Evolutionary conservation across 1,140 invertebrate genomes (phyloP).

Genomic region (Lepidotrigona ventralis): DNA sequence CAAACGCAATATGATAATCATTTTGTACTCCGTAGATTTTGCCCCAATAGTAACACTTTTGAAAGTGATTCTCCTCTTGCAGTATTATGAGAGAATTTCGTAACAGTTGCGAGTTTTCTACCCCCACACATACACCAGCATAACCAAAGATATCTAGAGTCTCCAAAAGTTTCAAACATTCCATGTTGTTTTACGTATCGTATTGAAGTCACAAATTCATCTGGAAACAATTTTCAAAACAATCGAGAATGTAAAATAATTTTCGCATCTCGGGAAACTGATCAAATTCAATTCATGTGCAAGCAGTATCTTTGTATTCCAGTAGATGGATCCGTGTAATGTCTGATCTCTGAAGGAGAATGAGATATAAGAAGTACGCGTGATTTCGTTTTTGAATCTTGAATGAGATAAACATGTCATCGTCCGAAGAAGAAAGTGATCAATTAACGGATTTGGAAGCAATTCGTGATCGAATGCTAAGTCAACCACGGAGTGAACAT

Average conservation of each 20-base stretch:
- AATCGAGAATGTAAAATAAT: constrained; percentile 1
- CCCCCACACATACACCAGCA: constrained; percentile 83
- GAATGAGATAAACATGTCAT: constrained; percentile 47
- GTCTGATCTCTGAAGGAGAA: too few relatives aligned
- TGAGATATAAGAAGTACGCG: too few relatives aligned
- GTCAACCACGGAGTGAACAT: constrained; percentile 65
- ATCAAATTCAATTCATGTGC: not conserved
- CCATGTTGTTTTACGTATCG: constrained; percentile 59
- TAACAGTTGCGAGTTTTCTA: constrained; percentile 84
- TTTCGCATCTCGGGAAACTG: not conserved
- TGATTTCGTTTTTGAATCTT: not conserved
- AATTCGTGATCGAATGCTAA: constrained; percentile 73
- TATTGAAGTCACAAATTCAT: not conserved
- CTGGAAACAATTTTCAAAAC: constrained; percentile 19
- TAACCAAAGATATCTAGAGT: constrained; percentile 77
- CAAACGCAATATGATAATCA: constrained; percentile 89
- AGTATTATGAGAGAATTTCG: constrained; percentile 86
- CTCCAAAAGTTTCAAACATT: constrained; percentile 70
- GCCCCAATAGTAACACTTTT: constrained; percentile 87
- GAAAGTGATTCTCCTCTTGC: constrained; percentile 88
- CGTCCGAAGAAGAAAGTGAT: constrained; percentile 75
- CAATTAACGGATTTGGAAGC: constrained; percentile 70
- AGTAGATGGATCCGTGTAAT: constrained; percentile 5
- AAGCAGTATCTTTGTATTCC: not conserved
- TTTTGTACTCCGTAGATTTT: constrained; percentile 84